These are phyloP conservation scores for Tupaia chinensis DNA, from an alignment of 2,113 vertebrate genomes.

Conservation along the genomic window DNA sequence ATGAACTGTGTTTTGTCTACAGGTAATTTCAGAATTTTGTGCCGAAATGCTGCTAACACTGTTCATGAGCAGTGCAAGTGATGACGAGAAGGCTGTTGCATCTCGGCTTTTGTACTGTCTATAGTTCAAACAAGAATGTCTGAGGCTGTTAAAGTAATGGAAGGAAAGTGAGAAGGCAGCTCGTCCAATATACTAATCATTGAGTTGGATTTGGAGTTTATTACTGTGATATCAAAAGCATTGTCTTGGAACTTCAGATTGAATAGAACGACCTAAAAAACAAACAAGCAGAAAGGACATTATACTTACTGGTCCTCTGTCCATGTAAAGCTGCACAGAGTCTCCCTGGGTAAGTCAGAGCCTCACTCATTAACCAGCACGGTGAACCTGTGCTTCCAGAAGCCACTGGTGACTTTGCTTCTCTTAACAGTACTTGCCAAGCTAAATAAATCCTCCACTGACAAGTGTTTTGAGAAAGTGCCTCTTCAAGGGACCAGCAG, in stretches of 20 bases:
- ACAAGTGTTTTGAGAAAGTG: constrained; percentile 52
- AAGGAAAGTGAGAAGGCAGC: background rate
- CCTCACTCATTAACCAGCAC: accelerated
- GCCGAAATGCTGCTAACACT: background rate
- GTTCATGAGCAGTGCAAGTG: background rate
- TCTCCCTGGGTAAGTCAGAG: background rate
- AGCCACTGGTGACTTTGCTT: background rate
- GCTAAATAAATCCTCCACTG: background rate
- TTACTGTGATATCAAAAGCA: background rate
- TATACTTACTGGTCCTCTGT: background rate
- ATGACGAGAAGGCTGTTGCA: background rate
- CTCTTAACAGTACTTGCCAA: constrained; percentile 41
- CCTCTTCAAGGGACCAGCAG: too few species aligned
- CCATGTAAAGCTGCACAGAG: background rate
- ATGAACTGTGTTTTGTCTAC: background rate
- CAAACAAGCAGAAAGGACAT: background rate
- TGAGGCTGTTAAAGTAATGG: background rate
- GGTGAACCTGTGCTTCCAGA: background rate
- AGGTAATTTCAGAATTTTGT: constrained; percentile 9
- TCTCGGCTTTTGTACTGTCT: background rate
- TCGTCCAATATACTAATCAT: background rate
- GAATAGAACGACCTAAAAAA: background rate
- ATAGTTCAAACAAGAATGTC: background rate
- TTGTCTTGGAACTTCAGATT: background rate
- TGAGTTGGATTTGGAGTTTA: background rate